Evolutionary conservation across 2,113 vertebrate species (phyloP).

Genomic region (Silurus meridionalis): DNA sequence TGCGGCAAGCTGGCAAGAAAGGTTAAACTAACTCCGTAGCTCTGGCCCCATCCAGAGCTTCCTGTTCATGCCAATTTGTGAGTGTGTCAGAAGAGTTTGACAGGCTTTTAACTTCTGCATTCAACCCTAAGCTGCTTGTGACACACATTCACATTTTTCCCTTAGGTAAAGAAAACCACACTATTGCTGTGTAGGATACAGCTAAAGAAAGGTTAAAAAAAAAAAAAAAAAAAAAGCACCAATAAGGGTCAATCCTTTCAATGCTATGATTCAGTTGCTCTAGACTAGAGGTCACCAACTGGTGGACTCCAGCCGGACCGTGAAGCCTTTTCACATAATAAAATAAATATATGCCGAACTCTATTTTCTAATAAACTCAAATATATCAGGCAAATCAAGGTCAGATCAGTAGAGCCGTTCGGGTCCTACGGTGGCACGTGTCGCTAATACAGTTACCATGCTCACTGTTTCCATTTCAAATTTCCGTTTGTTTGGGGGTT

Average conservation of each 20-base stretch:
- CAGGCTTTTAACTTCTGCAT: conserved; percentile 49
- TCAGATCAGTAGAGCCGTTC: too few relatives aligned
- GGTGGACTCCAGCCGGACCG: too few relatives aligned
- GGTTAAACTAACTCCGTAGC: conserved; percentile 35
- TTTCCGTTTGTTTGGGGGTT: too few relatives aligned
- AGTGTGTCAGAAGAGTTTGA: conserved; percentile 46
- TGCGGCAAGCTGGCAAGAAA: neutral
- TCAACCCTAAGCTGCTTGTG: conserved; percentile 21
- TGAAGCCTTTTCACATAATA: too few relatives aligned
- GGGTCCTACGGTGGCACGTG: too few relatives aligned
- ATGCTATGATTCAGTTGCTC: neutral
- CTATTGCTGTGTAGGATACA: neutral
- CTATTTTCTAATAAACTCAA: too few relatives aligned
- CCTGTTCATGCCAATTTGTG: conserved; percentile 45
- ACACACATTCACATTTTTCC: conserved; percentile 18
- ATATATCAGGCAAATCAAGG: too few relatives aligned
- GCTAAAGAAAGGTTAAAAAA: neutral
- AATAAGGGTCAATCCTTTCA: conserved; percentile 24
- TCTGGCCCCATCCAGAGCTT: conserved; percentile 14
- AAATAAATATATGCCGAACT: too few relatives aligned
- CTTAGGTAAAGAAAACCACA: neutral
- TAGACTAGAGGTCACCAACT: neutral
- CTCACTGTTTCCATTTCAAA: too few relatives aligned
- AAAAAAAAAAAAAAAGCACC: neutral
- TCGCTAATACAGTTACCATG: too few relatives aligned